These are phyloP conservation scores for Athene cunicularia DNA, from an alignment of 2,113 vertebrate genomes.

Conservation along the genomic window DNA sequence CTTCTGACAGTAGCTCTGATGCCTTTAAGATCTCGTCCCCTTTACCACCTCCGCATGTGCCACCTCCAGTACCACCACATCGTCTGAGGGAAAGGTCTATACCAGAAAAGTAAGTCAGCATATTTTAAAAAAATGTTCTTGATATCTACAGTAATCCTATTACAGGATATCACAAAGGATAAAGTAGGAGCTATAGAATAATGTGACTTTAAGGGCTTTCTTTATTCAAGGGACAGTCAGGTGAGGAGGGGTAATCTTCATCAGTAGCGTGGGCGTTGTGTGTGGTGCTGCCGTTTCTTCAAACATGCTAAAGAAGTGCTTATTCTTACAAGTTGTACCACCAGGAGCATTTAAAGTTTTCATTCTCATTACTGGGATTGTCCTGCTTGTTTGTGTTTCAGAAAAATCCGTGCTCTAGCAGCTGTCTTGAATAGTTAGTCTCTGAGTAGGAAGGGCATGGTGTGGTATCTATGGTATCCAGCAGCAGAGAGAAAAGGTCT, in stretches of 20 bases:
- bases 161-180: background rate
- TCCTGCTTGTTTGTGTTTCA: background rate
- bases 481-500: background rate
- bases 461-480: background rate
- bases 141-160: background rate
- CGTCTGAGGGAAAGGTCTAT: conserved; percentile 84
- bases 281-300: background rate
- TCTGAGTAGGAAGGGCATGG: background rate
- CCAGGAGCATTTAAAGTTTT: background rate
- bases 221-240: background rate
- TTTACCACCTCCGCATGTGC: conserved; percentile 78
- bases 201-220: background rate
- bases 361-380: background rate
- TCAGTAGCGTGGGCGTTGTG: background rate
- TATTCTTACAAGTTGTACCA: background rate
- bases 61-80: conserved; percentile 83
- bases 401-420: background rate
- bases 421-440: background rate
- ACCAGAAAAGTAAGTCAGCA: conserved; percentile 83
- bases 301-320: background rate
- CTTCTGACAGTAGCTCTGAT: conserved; percentile 82
- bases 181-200: background rate
- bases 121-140: background rate
- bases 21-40: conserved; percentile 78
- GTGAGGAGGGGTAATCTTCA: background rate